Base-by-base conservation (phyloP, 2,113 vertebrate genomes). In the Vireo altiloquus region DNA sequence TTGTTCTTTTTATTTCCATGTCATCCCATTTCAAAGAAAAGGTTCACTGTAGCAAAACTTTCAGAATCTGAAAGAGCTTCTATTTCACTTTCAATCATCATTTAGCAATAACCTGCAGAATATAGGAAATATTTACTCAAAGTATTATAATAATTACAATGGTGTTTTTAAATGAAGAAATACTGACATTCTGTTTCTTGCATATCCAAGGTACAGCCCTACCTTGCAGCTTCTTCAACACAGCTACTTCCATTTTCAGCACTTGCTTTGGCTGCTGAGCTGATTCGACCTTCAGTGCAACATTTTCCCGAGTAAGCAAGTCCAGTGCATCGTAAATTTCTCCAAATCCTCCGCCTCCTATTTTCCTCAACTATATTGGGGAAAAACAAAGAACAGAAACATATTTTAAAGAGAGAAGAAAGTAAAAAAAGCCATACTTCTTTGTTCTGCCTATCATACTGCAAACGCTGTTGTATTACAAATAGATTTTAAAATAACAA, bases 241-340 rank as follows among this genome's bases (percentile, higher is more conserved):
- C 99, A 39, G 99, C 99, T 75, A 99, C 99, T 97, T 99, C 99
- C 99, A 99, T 99, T 97, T 99, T 99, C 78, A 99, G 98, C 87
- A 99, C 99, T 97, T 99, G 99, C 96, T 99, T 99, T 89, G 99
- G 99, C 96, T 99, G 99, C 97, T 99, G 99, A 92, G 99, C 99
- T 57, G 99, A 99, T 97, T 99, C 99, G 91, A 99, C 99, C 96
- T 99, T 99, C 97, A 99, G 97, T 18, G 99, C 99, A 96, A 99
- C 99, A 3, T 98, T 99, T 97, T 98, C 98, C 94, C 98, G 98
- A 69, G 98, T 99, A 95, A 99, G 98, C 96, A 99, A 97, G 97
- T 99, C 99, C 98, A 99, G 89, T 10, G 99, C 99, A 98, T 99
- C 99, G 97, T 99, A 99, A 97, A 99, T 99, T 98, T 99, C 99